Evolutionary conservation across 2,113 vertebrate species (phyloP).

Genomic region (Morone chrysops): DNA sequence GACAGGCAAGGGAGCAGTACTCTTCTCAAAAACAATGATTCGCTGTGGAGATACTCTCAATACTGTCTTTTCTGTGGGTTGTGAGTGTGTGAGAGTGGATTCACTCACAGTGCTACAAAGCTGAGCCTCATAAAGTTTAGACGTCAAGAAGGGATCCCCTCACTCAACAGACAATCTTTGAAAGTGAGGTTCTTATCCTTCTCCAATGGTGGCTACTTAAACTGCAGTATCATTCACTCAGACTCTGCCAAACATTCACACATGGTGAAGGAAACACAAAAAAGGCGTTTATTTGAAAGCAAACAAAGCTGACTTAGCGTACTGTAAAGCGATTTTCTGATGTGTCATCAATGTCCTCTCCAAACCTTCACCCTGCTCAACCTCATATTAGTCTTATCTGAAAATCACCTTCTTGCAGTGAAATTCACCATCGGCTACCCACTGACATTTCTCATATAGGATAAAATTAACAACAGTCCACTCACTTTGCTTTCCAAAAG

Average conservation of each 20-base stretch:
- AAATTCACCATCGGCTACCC: slow-evolving; percentile 30
- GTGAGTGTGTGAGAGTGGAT: slow-evolving; percentile 44
- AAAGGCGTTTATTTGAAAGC: slow-evolving; percentile 39
- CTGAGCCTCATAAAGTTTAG: slow-evolving; percentile 51
- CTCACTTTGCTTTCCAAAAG: slow-evolving; percentile 28
- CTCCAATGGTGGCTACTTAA: slow-evolving; percentile 40
- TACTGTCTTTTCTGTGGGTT: slow-evolving; percentile 28
- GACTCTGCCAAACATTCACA: not conserved
- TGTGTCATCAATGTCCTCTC: slow-evolving; percentile 58
- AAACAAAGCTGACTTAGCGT: slow-evolving; percentile 35
- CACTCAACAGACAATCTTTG: slow-evolving; percentile 37
- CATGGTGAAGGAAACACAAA: not conserved
- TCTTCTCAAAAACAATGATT: slow-evolving; percentile 56
- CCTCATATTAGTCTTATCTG: slow-evolving; percentile 64
- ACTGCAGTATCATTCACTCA: slow-evolving; percentile 15
- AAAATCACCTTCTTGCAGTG: slow-evolving; percentile 58
- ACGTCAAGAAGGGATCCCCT: slow-evolving; percentile 58
- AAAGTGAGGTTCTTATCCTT: slow-evolving; percentile 27
- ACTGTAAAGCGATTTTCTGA: slow-evolving; percentile 44
- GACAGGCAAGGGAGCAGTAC: slow-evolving; percentile 62
- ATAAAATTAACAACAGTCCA: slow-evolving; percentile 44
- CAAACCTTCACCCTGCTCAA: slow-evolving; percentile 63
- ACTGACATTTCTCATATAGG: slow-evolving; percentile 35
- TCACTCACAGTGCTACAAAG: slow-evolving; percentile 45
- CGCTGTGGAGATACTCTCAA: slow-evolving; percentile 43